Percentiles rank a stretch among this genome's conserved stretches.
phyloP scores from a whole-genome alignment of 2,888 invertebrate genomes.

The Cheilosia vulpina region DNA sequence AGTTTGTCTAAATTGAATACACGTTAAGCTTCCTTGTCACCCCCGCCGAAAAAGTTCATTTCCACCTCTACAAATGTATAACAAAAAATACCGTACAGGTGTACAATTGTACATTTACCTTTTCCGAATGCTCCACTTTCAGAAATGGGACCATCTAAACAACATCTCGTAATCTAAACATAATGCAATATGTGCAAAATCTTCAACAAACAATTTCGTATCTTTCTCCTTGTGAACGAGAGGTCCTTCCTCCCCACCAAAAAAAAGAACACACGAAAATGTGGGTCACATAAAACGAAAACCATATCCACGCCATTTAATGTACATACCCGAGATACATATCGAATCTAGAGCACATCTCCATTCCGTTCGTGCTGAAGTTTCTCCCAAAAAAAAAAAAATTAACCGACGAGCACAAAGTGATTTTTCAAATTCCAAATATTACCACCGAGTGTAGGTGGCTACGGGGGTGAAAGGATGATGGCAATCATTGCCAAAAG shows the following conservation, averaged over 20 bases:
- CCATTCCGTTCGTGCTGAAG: slow-evolving; percentile 36
- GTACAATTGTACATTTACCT: neutral
- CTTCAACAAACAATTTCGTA: slow-evolving; percentile 46
- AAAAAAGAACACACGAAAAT: slow-evolving; percentile 1
- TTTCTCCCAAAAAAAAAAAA: slow-evolving; percentile 26
- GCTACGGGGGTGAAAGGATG: neutral
- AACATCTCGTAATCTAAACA: slow-evolving; percentile 55
- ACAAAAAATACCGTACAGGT: slow-evolving; percentile 27
- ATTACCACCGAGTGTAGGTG: slow-evolving; percentile 23
- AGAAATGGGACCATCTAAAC: slow-evolving; percentile 60
- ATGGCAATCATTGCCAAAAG: slow-evolving; percentile 22
- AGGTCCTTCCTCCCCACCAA: slow-evolving; percentile 2
- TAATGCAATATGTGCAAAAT: slow-evolving; percentile 50
- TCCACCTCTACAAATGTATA: slow-evolving; percentile 36
- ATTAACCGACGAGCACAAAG: slow-evolving; percentile 46
- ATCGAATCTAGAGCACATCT: slow-evolving; percentile 51
- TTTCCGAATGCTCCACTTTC: neutral
- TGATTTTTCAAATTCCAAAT: slow-evolving; percentile 67
- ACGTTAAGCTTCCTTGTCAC: neutral
- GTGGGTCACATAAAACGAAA: slow-evolving; percentile 30
- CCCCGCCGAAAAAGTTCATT: neutral
- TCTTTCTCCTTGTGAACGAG: neutral
- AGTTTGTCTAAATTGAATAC: slow-evolving; percentile 8
- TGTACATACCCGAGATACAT: slow-evolving; percentile 15
- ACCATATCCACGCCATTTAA: slow-evolving; percentile 25